Evolutionary conservation across 1,140 invertebrate genomes (phyloP), one percentile per base, ranked within the genome.

Genomic region (Drosophila tropicalis): DNA sequence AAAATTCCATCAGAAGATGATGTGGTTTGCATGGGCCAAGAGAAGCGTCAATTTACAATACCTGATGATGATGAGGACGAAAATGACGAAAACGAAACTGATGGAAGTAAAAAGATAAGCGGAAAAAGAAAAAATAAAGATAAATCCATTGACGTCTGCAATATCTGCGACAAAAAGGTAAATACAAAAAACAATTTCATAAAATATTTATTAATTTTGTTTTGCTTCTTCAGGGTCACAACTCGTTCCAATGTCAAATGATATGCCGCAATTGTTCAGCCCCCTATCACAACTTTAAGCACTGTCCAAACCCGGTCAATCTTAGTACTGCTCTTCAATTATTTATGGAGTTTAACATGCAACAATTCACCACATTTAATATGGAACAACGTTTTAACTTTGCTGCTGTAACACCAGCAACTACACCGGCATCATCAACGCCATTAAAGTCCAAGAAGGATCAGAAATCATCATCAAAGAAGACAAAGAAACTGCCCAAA

Each of bases 331-430:
- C 85, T 15, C 39, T 91, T 56, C 90, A 91, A 57, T 51, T 74
- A 3, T 91, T 81, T 36, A 81, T 91, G 75, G 90, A 91, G 56
- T 91, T 90, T 41, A 83, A 62, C n/a, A 91, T 90, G 89, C 76
- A 86, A 19, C 90, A 91, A 57, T 62, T 91, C 40, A 32, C 69
- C n/a, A 41, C 55, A 3, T 91, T 81, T 22, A 71, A 80, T 56
- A 54, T 68, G 12, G 89, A 91, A 0, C 78, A 75, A 44, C 65
- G 77, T 2, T 81, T 90, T 55, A 6, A 44, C 3, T 81, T 89
- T 60, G 79, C 84, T 4, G 2, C 2, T 1, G 73, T 62, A 15
- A 77, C 62, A 6, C 12, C 63, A 12, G 25, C 60, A 0, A 3
- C 54, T 5, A 17, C 67, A 60, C 19, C 39, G 1, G 12, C 10